Conservation (phyloP, 2,888 invertebrate genomes). For the Catocala fraxini region DNA sequence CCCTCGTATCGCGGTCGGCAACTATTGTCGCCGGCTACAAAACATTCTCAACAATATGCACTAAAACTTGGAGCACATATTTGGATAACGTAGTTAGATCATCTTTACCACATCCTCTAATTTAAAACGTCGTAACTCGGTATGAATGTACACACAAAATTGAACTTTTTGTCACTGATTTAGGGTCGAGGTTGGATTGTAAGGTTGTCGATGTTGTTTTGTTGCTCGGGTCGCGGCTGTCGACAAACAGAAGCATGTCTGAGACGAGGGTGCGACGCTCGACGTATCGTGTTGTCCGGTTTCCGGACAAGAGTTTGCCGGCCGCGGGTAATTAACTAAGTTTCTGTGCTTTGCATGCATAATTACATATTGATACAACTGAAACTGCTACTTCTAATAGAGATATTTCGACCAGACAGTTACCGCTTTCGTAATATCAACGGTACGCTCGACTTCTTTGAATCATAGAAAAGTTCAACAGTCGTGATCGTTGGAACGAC, state of each 20-base stretch:
- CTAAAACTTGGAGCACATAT: constrained; percentile 79
- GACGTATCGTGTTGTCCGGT: constrained; percentile 85
- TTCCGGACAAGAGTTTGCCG: constrained; percentile 77
- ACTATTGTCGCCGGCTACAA: constrained; percentile 63
- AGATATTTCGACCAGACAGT: constrained; percentile 14
- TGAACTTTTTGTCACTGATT: constrained; percentile 48
- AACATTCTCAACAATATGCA: constrained; percentile 80
- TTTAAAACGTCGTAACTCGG: constrained; percentile 57
- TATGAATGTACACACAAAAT: constrained; percentile 35
- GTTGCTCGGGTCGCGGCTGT: constrained; percentile 43
- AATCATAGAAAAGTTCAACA: constrained; percentile 7
- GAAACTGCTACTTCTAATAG: constrained; percentile 20
- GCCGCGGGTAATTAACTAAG: constrained; percentile 82
- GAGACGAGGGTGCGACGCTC: constrained; percentile 80
- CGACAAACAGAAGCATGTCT: constrained; percentile 70
- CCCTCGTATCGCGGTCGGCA: constrained; percentile 76
- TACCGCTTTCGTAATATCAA: neutral
- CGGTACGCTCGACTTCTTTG: no score
- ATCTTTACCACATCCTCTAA: constrained; percentile 58
- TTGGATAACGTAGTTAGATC: constrained; percentile 71
- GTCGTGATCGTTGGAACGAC: constrained; percentile 23
- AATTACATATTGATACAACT: constrained; percentile 54
- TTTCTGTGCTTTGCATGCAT: constrained; percentile 62
- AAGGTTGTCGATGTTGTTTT: constrained; percentile 35
- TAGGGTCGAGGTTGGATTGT: constrained; percentile 52